Evolutionary conservation across 2,113 vertebrate genomes (phyloP), one percentile per base, ranked within the genome.

Genomic region (Cephalophus harveyi): DNA sequence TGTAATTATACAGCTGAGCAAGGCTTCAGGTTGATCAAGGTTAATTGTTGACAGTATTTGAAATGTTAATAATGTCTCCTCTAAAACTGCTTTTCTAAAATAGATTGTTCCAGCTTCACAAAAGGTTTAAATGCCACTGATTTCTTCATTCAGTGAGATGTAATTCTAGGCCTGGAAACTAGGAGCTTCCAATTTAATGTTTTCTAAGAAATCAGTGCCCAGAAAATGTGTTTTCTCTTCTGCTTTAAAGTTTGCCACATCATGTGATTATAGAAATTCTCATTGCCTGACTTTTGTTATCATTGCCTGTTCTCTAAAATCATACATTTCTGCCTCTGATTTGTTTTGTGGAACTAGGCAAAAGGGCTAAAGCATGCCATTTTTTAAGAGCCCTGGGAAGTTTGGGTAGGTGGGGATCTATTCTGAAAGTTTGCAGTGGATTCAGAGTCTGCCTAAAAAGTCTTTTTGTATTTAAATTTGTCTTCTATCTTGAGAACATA

Each of bases 401-500:
- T 93, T 96, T 97, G 36, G 94, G 90, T 96, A 97, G 97, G 97
- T 97, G 85, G 96, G 79, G 98, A 64, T 97, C 95, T 98, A 94
- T 96, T 93, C 67, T 83, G 86, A 95, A 19, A 0, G 52, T 84
- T 92, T 64, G 30, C 43, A 92, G 54, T 96, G 17, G 64, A 64
- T 94, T 95, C 82, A 95, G 48, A 92, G 27, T 48, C 57, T 96
- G 15, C 48, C 79, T 83, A 81, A n/a, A 92, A 85, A 93, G 87
- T 95, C 90, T 96, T 93, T 87, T 87, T 92, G 36, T 46, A 50
- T 88, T 84, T 93, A 94, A 95, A 96, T 86, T 87, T 93, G 17
- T 88, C 67, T 54, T 88, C 40, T 95, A 83, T 92, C 55, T 95
- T 97, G 71, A 92, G 95, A 98, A 87, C 40, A 89, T 86, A 81